Base-by-base conservation (phyloP, 1,140 invertebrate genomes). In the Bombus superbus region DNA sequence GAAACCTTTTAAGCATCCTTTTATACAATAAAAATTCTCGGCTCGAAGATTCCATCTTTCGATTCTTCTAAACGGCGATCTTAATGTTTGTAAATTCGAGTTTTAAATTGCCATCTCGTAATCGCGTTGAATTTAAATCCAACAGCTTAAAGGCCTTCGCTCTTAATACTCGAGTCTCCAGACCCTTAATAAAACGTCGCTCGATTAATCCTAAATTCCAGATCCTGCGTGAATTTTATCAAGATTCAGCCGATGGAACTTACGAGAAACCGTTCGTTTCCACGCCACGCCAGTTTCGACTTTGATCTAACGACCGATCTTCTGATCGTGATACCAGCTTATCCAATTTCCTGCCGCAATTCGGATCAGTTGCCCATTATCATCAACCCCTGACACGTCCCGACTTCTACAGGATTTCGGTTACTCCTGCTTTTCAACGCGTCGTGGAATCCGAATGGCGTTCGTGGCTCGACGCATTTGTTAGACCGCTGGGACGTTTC, bases 341-440 rank as follows among this genome's bases (percentile, higher is more conserved):
- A 81, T 66, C 32, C 78, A 35, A 81, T 81, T 80, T 80, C 78
- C 42, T 38, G 25, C 25, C 25, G 35, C 62, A 81, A 81, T n/a
- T 69, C 68, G 78, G 78, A 81, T 81, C 66, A 47, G 66, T 40
- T 42, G 32, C 78, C 78, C 66, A 81, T 81, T 81, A 53, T 81
- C 78, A 28, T 22, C 64, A 35, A 81, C 44, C 35, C 35, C 47
- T 53, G 78, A 22, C 66, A 76, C 66, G 44, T 72, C 38, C 35
- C 22, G 13, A 40, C 22, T n/a, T 22, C 18, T 44, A 6, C 15
- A n/a, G 47, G 53, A 35, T 59, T 44, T 38, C 35, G n/a, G 38
- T 81, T 81, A 62, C 47, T 73, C 42, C 38, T 53, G 47, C 47
- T 62, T 73, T 62, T 59, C 38, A 73, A 73, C 69, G 80, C 78